These are phyloP conservation scores for Melanaphis sacchari DNA, from an alignment of 1,140 invertebrate genomes.

Conservation along the genomic window DNA sequence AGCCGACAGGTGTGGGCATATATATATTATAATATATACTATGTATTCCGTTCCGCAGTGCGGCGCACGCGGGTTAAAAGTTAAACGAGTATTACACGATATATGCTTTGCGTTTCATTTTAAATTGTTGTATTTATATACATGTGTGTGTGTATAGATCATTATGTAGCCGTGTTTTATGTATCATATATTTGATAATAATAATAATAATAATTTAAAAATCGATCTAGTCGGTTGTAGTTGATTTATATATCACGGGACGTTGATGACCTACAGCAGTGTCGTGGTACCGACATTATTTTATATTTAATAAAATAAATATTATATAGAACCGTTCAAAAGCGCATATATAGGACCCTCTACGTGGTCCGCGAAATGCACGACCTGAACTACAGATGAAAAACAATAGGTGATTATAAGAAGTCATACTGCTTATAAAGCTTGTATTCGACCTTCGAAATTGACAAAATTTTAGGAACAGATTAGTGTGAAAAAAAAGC, in stretches of 20 bases:
- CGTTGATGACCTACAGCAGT: not conserved
- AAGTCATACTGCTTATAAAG: not conserved
- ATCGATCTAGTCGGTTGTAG: conserved; percentile 1
- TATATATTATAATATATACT: not conserved
- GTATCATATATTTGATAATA: not conserved
- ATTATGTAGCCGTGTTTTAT: not conserved
- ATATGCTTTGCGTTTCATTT: not conserved
- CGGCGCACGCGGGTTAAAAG: not conserved
- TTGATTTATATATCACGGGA: conserved; percentile 32
- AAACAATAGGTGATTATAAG: not conserved
- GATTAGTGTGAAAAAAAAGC: not conserved
- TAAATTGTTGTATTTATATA: not conserved
- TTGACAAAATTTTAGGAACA: not conserved
- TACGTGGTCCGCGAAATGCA: not conserved
- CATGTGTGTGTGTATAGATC: not conserved
- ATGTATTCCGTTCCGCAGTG: not conserved
- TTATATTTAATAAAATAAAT: too few relatives aligned
- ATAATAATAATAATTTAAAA: not conserved
- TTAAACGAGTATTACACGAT: conserved; percentile 7
- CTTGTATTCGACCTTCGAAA: not conserved
- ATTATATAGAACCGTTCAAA: not conserved
- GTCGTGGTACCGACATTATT: not conserved
- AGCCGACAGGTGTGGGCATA: conserved; percentile 39
- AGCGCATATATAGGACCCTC: not conserved
- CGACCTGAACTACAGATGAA: not conserved